Evolutionary conservation across 2,113 vertebrate species (phyloP).

Genomic region (Aphelocoma coerulescens): DNA sequence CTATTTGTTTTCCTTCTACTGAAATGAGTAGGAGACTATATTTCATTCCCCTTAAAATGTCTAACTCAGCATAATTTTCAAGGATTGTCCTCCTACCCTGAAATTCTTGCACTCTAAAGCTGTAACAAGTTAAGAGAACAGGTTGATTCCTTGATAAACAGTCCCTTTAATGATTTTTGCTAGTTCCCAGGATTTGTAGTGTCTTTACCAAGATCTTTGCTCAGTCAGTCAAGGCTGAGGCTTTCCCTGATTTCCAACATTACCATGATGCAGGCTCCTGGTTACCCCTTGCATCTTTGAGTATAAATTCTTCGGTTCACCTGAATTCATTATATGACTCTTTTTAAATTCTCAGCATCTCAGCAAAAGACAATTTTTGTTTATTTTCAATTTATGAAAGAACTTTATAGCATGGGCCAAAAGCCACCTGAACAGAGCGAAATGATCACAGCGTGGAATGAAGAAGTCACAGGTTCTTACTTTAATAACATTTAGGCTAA

Average conservation of each 20-base stretch:
- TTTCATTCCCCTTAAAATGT: neutral
- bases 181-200: neutral
- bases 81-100: neutral
- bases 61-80: neutral
- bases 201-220: neutral
- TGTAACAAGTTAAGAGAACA: neutral
- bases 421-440: neutral
- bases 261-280: fast-evolving
- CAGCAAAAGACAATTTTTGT: neutral
- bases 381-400: neutral
- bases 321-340: neutral
- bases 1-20: neutral
- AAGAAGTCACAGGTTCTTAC: neutral
- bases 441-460: neutral
- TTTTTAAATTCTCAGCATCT: neutral
- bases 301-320: neutral
- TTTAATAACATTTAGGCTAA: neutral
- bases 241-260: neutral
- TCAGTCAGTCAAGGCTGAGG: neutral
- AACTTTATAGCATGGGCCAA: neutral
- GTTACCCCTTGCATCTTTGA: neutral
- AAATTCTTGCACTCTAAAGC: neutral
- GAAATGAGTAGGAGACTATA: neutral
- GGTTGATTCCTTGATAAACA: neutral
- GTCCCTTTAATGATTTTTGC: neutral